Base-by-base conservation (phyloP, 2,113 vertebrate species). In the Atherinomorus stipes region DNA sequence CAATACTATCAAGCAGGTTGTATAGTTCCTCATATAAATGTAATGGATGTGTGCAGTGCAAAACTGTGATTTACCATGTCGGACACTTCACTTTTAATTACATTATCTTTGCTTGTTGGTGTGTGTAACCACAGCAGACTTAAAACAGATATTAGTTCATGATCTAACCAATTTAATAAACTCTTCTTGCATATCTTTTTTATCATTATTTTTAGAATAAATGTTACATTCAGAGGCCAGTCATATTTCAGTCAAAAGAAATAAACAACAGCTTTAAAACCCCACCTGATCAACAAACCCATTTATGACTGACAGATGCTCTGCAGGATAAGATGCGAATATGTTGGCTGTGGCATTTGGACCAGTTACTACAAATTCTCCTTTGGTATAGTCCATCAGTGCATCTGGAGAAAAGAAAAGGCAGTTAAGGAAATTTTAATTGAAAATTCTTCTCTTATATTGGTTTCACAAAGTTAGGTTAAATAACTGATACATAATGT, bases 261-360 rank as follows among this genome's bases (percentile, higher is more conserved):
- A 6, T n/a, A 26, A 37, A 52, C n/a, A 11, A 38, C 4, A 50
- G 2, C 1, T 54, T 45, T 40, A 45, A 8, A 64, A 45, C 19
- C 85, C 91, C 86, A 99, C 98, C 94, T 99, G 96, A 87, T 99
- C 98, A 82, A 93, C 91, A 90, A 99, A 96, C 64, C 96, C 98
- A 45, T 96, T 96, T 0, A 90, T 6, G 49, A 94, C 64, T 19
- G 97, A 96, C 11, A 99, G 93, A 76, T 96, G 93, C 0, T 95
- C 92, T 54, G 92, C 83, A 61, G 98, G 98, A 53, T 99, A 99
- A 1, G 96, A 97, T 31, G 98, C 96, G 84, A 99, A 99, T 81
- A 99, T 98, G 1, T 93, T 93, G 16, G 98, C 98, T 8, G 97
- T 99, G 73, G 96, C 95, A 1, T 97, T 98, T 54, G 89, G 91